Conservation (phyloP, 2,888 invertebrate genomes). For the Cloeon dipterum region DNA sequence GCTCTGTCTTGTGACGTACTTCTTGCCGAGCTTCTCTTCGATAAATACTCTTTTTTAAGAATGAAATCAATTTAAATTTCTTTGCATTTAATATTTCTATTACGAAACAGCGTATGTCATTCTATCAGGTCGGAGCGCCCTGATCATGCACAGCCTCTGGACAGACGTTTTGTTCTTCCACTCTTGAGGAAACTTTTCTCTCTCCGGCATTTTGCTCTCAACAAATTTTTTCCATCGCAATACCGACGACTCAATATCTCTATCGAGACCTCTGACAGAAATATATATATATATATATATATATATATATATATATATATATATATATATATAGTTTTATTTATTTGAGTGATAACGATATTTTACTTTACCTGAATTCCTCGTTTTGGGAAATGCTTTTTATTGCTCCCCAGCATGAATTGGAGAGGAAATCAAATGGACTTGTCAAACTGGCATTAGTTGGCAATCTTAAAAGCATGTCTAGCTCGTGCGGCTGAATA, state of each 20-base stretch:
- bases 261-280: constrained; percentile 47
- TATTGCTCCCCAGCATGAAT: constrained; percentile 62
- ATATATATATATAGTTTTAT: background rate
- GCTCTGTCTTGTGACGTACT: constrained; percentile 54
- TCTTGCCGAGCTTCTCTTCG: constrained; percentile 66
- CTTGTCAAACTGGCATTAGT: constrained; percentile 45
- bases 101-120: constrained; percentile 80
- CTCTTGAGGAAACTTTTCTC: constrained; percentile 83
- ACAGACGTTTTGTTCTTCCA: constrained; percentile 79
- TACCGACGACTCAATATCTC: constrained; percentile 74
- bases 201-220: constrained; percentile 79
- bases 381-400: constrained; percentile 49
- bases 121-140: constrained; percentile 73
- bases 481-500: constrained; percentile 51
- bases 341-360: background rate
- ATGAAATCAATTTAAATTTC: constrained; percentile 3
- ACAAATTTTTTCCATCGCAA: constrained; percentile 87
- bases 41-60: constrained; percentile 47
- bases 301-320: background rate
- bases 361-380: constrained; percentile 25
- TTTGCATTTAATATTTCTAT: too few species aligned
- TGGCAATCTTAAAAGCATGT: constrained; percentile 72
- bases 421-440: constrained; percentile 63
- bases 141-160: constrained; percentile 77
- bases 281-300: too few species aligned